These are phyloP conservation scores for Julus scandinavius DNA, from an alignment of 2,888 invertebrate genomes.

Conservation along the genomic window DNA sequence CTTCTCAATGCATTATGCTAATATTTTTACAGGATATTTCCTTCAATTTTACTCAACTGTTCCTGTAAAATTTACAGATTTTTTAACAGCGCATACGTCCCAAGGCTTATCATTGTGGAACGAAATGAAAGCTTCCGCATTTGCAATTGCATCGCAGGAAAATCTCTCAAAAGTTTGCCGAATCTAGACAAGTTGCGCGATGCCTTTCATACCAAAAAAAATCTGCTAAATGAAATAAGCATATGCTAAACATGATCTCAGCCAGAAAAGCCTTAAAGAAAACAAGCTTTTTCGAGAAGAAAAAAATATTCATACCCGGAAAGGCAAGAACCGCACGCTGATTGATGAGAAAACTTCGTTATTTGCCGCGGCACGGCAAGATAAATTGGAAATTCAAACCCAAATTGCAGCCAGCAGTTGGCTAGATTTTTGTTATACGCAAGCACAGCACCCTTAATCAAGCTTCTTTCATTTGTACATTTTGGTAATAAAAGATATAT, in stretches of 20 bases:
- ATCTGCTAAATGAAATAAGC: neutral
- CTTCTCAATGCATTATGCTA: neutral
- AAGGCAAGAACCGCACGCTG: neutral
- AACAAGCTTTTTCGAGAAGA: constrained; percentile 11
- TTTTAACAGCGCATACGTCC: too few relatives aligned
- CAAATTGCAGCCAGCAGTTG: constrained; percentile 21
- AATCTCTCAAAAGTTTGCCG: too few relatives aligned
- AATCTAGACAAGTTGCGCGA: too few relatives aligned
- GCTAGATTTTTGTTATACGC: neutral
- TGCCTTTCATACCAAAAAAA: too few relatives aligned
- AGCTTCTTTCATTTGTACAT: neutral
- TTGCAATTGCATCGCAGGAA: too few relatives aligned
- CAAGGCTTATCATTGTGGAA: too few relatives aligned
- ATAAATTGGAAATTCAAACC: constrained; percentile 33
- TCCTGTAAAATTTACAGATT: too few relatives aligned
- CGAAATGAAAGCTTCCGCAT: too few relatives aligned
- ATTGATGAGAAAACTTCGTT: constrained; percentile 33
- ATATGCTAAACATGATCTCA: neutral
- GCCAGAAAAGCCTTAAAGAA: neutral
- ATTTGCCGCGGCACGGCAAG: neutral
- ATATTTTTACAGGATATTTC: too few relatives aligned
- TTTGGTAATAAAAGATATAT: neutral
- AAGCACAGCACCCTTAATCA: constrained; percentile 4
- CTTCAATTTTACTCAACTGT: too few relatives aligned
- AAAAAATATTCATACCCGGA: neutral